A percentile compares a stretch with the other conserved stretches of the same genome.
phyloP scores from a whole-genome alignment of 2,797 vertebrate species.

The Telmatherina bonti region DNA sequence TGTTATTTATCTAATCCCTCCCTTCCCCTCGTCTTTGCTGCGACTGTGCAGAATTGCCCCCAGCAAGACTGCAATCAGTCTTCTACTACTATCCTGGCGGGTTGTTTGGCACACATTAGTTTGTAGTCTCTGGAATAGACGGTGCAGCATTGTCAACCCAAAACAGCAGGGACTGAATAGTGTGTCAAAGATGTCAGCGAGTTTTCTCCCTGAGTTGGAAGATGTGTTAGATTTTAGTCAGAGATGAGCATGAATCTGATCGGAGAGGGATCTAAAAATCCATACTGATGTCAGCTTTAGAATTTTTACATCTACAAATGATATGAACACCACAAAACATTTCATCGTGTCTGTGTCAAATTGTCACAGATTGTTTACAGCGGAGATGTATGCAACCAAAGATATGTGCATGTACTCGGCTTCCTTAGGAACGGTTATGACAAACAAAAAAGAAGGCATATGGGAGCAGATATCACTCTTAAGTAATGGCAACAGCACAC shows the following conservation, averaged over 20 bases:
- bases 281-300: constrained; percentile 32
- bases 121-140: constrained; percentile 41
- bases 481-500: constrained; percentile 4
- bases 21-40: neutral
- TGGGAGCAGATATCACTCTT: constrained; percentile 16
- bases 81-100: constrained; percentile 45
- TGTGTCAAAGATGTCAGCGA: constrained; percentile 51
- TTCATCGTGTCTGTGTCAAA: constrained; percentile 19
- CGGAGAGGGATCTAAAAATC: constrained; percentile 33
- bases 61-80: constrained; percentile 60
- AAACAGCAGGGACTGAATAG: constrained; percentile 51
- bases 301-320: constrained; percentile 33
- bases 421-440: neutral
- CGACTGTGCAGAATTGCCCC: constrained; percentile 56
- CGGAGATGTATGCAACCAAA: neutral
- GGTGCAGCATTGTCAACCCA: constrained; percentile 46
- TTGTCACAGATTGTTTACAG: constrained; percentile 6
- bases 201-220: constrained; percentile 50
- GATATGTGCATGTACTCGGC: neutral
- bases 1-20: constrained; percentile 35
- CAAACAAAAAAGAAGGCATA: constrained; percentile 5
- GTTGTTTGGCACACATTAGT: constrained; percentile 58
- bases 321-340: neutral
- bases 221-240: constrained; percentile 43
- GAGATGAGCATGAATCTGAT: constrained; percentile 47